phyloP scores from a whole-genome alignment of 2,797 vertebrate species.

The Xiphorhynchus erythropygius region DNA sequence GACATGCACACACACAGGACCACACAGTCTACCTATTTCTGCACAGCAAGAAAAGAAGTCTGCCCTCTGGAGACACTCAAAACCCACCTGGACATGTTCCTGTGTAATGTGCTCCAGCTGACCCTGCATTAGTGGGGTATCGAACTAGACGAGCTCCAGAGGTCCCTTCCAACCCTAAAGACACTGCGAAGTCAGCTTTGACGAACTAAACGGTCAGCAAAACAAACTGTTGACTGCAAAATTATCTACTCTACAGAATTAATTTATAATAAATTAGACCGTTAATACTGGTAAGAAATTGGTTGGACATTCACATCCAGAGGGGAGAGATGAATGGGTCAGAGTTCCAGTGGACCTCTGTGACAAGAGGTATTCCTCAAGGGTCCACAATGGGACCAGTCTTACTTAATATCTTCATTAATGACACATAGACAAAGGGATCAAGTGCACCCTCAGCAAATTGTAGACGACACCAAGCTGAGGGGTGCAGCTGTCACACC shows the following conservation, averaged over 20 bases:
- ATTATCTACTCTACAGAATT: not conserved
- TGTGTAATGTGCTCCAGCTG: fast-evolving
- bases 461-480: not conserved
- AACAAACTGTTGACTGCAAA: not conserved
- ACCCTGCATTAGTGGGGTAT: not conserved
- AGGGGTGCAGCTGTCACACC: not conserved
- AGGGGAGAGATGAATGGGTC: not conserved
- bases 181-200: not conserved
- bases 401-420: not conserved
- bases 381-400: not conserved
- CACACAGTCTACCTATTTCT: not conserved
- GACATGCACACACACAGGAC: fast-evolving
- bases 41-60: not conserved
- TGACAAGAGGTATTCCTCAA: not conserved
- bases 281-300: not conserved
- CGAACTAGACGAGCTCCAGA: not conserved
- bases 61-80: not conserved
- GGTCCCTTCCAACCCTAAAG: not conserved
- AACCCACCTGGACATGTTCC: fast-evolving
- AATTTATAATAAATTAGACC: not conserved
- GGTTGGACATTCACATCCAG: not conserved
- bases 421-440: not conserved
- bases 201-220: not conserved
- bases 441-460: not conserved
- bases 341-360: not conserved